Evolutionary conservation across 2,113 vertebrate genomes (phyloP), one percentile per base, ranked within the genome.

Genomic region (Sapayoa aenigma): DNA sequence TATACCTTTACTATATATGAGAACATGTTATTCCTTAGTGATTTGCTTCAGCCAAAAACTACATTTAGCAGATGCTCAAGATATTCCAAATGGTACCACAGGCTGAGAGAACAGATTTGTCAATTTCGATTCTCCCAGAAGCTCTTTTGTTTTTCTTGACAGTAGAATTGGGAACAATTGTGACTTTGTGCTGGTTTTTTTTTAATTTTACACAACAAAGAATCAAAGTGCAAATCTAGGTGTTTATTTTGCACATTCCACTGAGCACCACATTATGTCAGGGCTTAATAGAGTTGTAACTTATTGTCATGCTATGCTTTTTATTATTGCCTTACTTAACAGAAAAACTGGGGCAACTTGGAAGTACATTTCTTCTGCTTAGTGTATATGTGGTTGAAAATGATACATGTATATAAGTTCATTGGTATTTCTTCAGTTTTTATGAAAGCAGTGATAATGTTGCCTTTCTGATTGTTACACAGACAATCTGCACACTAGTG

Each of bases 51-150:
- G 99, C 96, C 99, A 99, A 95, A 99, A 99, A 89, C 98, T 99
- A 41, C 99, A 99, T 78, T 97, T 99, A 73, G 98, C 99, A 9
- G 99, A 99, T 97, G 98, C 97, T 94, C 99, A 99, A 87, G 99
- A 99, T 88, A 97, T 98, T 92, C 98, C 98, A n/a, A 98, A 98
- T 94, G 96, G 98, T 46, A 97, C 98, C 80, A 98, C 97, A 14
- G 95, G 98, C 87, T 99, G 98, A 99, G 59, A 72, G 66, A 66
- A 62, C 25, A 50, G 65, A 53, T 89, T 65, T 72, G 41, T 75
- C 76, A 63, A 11, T 35, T 65, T 50, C 93, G 92, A 90, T 66
- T 67, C 37, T 90, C 22, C 19, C 28, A 71, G 55, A 35, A 88
- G 58, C 83, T 55, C 56, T 92, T 76, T 77, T 82, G 55, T 76